Evolutionary conservation across 2,797 vertebrate species (phyloP).

Genomic region (Acanthurus lineatus): DNA sequence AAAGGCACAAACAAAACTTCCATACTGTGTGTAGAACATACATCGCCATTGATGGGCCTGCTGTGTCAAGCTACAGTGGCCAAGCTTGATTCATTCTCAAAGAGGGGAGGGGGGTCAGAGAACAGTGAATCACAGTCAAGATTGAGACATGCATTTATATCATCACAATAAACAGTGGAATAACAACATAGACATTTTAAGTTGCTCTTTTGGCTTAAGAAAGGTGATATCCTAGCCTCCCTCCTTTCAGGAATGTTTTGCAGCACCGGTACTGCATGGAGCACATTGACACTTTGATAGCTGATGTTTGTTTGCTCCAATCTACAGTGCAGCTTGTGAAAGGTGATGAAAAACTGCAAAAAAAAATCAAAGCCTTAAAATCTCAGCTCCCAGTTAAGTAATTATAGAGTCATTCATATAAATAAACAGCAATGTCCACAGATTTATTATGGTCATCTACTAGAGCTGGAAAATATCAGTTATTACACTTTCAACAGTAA

Average conservation of each 20-base stretch:
- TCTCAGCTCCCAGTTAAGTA: neutral
- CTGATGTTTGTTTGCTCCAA: constrained; percentile 3
- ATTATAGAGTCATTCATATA: constrained; percentile 1
- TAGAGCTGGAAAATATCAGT: neutral
- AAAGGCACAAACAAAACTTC: neutral
- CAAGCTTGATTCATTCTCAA: neutral
- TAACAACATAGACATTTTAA: neutral
- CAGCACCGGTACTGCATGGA: neutral
- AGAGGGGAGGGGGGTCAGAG: neutral
- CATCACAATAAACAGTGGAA: neutral
- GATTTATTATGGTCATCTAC: constrained; percentile 8
- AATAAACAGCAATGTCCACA: neutral
- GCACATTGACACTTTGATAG: neutral
- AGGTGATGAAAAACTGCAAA: neutral
- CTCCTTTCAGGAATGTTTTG: neutral
- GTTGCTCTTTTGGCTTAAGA: neutral
- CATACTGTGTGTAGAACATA: neutral
- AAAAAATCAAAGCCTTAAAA: neutral
- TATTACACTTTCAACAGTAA: constrained; percentile 10
- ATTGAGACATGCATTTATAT: neutral
- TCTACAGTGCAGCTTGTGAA: neutral
- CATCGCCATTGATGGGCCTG: neutral
- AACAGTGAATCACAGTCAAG: neutral
- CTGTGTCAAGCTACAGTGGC: neutral
- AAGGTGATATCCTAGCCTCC: too few relatives aligned